Conservation (phyloP, 2,797 vertebrate genomes). For the Anabas testudineus region DNA sequence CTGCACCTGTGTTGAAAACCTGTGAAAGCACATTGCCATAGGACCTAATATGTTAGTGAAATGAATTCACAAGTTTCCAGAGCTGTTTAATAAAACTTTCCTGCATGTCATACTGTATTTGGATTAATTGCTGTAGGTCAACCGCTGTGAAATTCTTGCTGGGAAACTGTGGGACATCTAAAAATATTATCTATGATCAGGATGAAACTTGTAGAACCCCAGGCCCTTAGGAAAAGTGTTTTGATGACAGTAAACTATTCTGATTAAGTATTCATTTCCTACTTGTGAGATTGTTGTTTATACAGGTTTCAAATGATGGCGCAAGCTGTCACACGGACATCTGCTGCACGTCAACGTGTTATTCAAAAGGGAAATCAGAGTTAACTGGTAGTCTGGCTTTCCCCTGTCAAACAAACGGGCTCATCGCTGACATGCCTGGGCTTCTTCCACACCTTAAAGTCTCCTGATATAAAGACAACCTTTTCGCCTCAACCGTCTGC, state of each 20-base stretch:
- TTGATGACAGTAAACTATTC: conserved; percentile 2
- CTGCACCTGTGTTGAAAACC: background rate
- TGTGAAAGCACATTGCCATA: background rate
- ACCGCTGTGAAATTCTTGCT: background rate
- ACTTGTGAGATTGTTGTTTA: conserved; percentile 12
- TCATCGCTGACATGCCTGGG: conserved; percentile 25
- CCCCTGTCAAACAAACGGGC: conserved; percentile 35
- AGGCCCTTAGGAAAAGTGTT: background rate
- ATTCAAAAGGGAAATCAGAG: conserved; percentile 47
- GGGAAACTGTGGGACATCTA: background rate
- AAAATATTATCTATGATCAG: background rate
- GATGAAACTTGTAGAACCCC: background rate
- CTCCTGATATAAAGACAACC: conserved; percentile 28
- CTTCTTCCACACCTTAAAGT: background rate
- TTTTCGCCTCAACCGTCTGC: conserved; percentile 44
- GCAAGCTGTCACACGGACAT: conserved; percentile 32
- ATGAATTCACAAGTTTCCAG: conserved; percentile 12
- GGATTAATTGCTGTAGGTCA: background rate
- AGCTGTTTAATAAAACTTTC: conserved; percentile 19
- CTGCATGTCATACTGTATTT: background rate
- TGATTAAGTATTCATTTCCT: background rate
- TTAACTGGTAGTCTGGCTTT: conserved; percentile 22
- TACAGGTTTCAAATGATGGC: conserved; percentile 22
- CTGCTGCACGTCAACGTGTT: conserved; percentile 32
- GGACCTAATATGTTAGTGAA: background rate